These are phyloP conservation scores for Salminus brasiliensis DNA, from an alignment of 2,113 vertebrate species.

Conservation along the genomic window DNA sequence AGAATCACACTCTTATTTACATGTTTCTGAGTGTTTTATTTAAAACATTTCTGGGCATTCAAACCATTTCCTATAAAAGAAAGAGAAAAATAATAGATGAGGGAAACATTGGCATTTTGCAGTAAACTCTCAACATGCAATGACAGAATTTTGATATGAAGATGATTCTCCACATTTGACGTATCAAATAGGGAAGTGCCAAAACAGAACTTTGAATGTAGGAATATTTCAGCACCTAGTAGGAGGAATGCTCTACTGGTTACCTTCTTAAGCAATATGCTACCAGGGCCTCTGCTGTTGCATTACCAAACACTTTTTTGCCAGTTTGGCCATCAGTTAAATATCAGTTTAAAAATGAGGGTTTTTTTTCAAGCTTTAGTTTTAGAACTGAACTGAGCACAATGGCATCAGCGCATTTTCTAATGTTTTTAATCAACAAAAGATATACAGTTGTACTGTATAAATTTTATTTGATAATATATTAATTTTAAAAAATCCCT, in stretches of 20 bases:
- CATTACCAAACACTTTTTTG: background rate
- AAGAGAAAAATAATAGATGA: conserved; percentile 8
- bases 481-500: too few relatives aligned
- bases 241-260: too few relatives aligned
- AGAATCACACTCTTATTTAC: background rate
- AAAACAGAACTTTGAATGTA: background rate
- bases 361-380: too few relatives aligned
- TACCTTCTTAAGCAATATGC: too few relatives aligned
- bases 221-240: background rate
- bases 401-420: background rate
- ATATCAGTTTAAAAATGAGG: too few relatives aligned
- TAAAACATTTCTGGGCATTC: background rate
- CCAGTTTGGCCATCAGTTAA: background rate
- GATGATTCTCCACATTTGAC: background rate
- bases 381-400: background rate
- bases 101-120: background rate
- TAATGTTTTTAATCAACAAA: too few relatives aligned
- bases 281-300: background rate
- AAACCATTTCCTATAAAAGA: conserved; percentile 37
- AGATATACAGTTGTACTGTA: too few relatives aligned
- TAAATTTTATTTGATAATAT: too few relatives aligned
- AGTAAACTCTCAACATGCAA: background rate
- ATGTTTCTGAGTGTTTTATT: conserved; percentile 14
- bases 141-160: background rate
- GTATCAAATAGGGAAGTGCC: too few relatives aligned